A percentile compares a stretch with the other conserved stretches of the same genome.
phyloP scores from a whole-genome alignment of 2,888 invertebrate species.

The Eilema sororculum region DNA sequence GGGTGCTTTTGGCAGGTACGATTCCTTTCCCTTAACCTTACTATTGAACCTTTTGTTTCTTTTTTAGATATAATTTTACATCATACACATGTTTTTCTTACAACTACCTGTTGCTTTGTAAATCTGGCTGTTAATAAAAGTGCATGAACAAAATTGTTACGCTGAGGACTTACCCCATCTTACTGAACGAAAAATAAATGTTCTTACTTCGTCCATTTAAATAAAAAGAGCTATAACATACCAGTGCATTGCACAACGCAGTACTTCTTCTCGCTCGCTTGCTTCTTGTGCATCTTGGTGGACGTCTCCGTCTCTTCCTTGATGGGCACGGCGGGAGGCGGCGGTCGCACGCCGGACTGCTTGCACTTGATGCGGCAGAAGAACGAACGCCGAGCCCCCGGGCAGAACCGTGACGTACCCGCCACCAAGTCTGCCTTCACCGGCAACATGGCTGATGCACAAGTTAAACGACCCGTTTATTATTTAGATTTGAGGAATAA shows the following conservation, averaged over 20 bases:
- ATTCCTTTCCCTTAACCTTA: too few species aligned
- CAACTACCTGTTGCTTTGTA: too few species aligned
- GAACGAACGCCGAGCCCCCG: constrained; percentile 96
- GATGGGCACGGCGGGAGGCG: constrained; percentile 63
- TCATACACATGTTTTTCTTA: too few species aligned
- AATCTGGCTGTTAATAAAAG: too few species aligned
- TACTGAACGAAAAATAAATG: too few species aligned
- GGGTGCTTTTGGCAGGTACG: too few species aligned
- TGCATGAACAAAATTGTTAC: too few species aligned
- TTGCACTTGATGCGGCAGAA: constrained; percentile 97
- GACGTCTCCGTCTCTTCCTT: constrained; percentile 91
- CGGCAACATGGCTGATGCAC: constrained; percentile 93
- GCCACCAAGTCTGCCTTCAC: constrained; percentile 94
- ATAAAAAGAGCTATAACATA: constrained; percentile 32
- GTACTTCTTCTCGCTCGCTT: constrained; percentile 91
- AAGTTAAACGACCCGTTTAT: not conserved
- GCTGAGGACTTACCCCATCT: too few species aligned
- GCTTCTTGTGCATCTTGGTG: constrained; percentile 89
- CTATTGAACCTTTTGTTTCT: too few species aligned
- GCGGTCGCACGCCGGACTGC: constrained; percentile 54
- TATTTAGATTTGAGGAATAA: too few species aligned
- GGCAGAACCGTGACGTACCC: constrained; percentile 92
- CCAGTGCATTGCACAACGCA: constrained; percentile 96
- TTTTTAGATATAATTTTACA: too few species aligned
- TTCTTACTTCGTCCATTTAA: too few species aligned